Base-by-base conservation (phyloP, 2,797 vertebrate genomes). In the Spinus olivaceus region DNA sequence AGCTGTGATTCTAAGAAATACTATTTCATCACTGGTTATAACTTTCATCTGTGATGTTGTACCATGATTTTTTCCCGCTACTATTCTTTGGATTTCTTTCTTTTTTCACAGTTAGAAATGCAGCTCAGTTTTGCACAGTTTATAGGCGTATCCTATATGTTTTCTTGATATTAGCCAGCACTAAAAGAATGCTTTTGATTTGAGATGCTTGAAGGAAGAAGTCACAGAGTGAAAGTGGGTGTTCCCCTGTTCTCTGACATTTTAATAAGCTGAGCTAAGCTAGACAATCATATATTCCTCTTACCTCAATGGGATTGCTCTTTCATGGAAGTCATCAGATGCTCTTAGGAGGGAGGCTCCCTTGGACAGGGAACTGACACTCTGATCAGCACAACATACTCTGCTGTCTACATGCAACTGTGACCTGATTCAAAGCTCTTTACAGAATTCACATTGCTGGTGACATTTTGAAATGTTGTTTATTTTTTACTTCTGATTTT, bases 261-360 rank as follows among this genome's bases (percentile, higher is more conserved):
- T 95, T 93, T 76, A 91, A 77, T 77, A 93, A 57, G 46, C 64
- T 94, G 88, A 94, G 35, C 42, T 95, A 92, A 95, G 64, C 79
- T 94, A 79, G 76, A 72, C 39, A 88, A 51, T 65, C 27, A 21
- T 81, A 51, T 53, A 57, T 64, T 54, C 35, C 79, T 85, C 33
- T 89, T 87, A 85, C 51, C 42, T 87, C 92, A 87, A 3, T 32
- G 53, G 88, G 39, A 78, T 51, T 83, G 46, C 50, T 92, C 33
- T 64, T 77, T n/a, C 30, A 74, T 74, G 74, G 79, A 83, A 91
- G 25, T 17, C 35, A 67, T 74, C 67, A 91, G 74, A 92, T 82
- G 46, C 14, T 82, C 17, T 81, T 67, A 65, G 50, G 23, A 61
- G 67, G 78, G 81, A 89, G 14, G 53, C 3, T 86, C 78, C 86